A percentile compares a stretch with the other conserved stretches of the same genome.
These are phyloP conservation scores for Habroteleia sp. DNA, from an alignment of 2,888 invertebrate genomes.

Conservation along the genomic window DNA sequence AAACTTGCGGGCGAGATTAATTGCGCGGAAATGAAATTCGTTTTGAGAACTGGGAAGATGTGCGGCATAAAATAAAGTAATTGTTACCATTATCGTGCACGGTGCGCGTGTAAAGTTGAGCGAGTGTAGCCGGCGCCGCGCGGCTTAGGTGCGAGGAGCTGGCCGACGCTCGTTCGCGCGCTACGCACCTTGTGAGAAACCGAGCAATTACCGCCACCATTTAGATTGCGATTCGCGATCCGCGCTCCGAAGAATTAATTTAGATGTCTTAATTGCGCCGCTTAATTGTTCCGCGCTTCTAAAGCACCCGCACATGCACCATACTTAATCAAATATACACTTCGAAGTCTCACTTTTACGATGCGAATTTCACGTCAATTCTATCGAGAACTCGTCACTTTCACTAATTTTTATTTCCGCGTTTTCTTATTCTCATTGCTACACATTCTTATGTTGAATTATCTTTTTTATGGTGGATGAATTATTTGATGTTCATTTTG, in stretches of 20 bases:
- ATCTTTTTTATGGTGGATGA: background rate
- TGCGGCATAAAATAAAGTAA: slow-evolving; percentile 75
- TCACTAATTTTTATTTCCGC: slow-evolving; percentile 27
- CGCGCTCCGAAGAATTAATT: slow-evolving; percentile 77
- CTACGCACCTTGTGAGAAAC: slow-evolving; percentile 76
- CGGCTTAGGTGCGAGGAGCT: slow-evolving; percentile 56
- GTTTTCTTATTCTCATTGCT: slow-evolving; percentile 5
- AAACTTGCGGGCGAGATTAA: slow-evolving; percentile 56
- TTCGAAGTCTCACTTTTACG: slow-evolving; percentile 36
- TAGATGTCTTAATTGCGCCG: slow-evolving; percentile 80
- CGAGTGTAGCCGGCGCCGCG: slow-evolving; percentile 51
- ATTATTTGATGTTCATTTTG: too few species aligned
- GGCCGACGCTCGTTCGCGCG: slow-evolving; percentile 20
- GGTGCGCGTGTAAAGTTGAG: slow-evolving; percentile 61
- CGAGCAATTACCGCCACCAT: slow-evolving; percentile 77
- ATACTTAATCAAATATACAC: slow-evolving; percentile 21
- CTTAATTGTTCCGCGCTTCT: slow-evolving; percentile 76
- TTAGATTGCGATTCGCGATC: slow-evolving; percentile 70
- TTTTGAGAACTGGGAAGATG: slow-evolving; percentile 75
- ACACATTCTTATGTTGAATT: background rate
- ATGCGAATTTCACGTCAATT: slow-evolving; percentile 35
- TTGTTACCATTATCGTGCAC: slow-evolving; percentile 76
- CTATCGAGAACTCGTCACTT: slow-evolving; percentile 27
- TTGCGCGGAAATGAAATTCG: slow-evolving; percentile 71
- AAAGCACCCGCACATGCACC: slow-evolving; percentile 38